Base-by-base conservation (phyloP, 2,888 invertebrate genomes). In the Luperina testacea region DNA sequence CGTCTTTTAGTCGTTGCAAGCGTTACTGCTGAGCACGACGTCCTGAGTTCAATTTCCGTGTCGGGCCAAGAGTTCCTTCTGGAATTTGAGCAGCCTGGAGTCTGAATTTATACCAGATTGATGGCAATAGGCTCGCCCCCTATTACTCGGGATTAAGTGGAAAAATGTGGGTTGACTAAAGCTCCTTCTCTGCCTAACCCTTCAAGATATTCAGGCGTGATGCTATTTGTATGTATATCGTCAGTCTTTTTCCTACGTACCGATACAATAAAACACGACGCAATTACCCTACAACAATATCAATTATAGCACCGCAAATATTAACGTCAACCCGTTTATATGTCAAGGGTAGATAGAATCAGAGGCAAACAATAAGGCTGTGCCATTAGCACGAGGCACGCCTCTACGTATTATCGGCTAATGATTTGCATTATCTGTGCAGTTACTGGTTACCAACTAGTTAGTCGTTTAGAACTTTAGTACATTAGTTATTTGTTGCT, bases 311-410 rank as follows among this genome's bases (percentile, higher is more conserved):
- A 71, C 80, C 2, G 69, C 72, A 72, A 87, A 84, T 84, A 87
- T 78, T 72, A 84, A 64, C 78, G 72, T 73, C 85, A 78, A 77
- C 61, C 78, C 72, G 75, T 78, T 88, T 88, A 81, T 83, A 59
- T 90, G 88, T 88, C 88, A 88, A 88, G 88, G 90, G 81, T 87
- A 83, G 83, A 83, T 88, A 69, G 81, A 77, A 84, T 88, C 87
- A 27, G 72, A 67, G 70, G 80, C 71, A 78, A 75, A 88, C 88
- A 88, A 88, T 88, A 80, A 86, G 63, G 74, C 27, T 77, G 59
- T 57, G 64, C 72, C 65, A 86, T 88, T 89, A 89, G 70, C 42
- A 59, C 72, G 65, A 42, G 85, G 15, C 88, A 86, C 88, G 78
- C 88, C 90, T 86, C 77, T 71, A 42, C n/a, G 80, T 81, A 84